A percentile compares a stretch with the other conserved stretches of the same genome.
phyloP scores from a whole-genome alignment of 2,888 invertebrate genomes.

The Tuberolachnus salignus region DNA sequence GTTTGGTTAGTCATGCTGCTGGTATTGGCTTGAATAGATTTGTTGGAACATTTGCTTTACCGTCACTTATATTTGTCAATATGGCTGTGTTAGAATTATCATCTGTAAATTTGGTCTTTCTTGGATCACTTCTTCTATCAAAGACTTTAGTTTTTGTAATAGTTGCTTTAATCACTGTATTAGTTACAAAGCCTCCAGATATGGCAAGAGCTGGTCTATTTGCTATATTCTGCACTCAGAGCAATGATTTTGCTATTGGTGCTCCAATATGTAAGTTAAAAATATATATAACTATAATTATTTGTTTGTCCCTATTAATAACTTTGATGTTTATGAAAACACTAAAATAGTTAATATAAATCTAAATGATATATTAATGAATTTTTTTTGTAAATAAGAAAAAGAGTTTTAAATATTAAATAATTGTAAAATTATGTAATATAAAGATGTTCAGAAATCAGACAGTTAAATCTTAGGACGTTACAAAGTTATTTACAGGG shows the following conservation, averaged over 20 bases:
- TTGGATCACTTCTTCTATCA: slow-evolving; percentile 82
- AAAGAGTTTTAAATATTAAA: too few relatives aligned
- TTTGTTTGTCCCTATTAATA: too few relatives aligned
- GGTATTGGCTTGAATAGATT: slow-evolving; percentile 90
- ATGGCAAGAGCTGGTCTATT: slow-evolving; percentile 86
- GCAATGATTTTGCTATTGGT: slow-evolving; percentile 96
- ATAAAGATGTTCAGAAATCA: too few relatives aligned
- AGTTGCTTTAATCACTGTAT: slow-evolving; percentile 77
- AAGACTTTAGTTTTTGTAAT: slow-evolving; percentile 84
- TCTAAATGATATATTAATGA: too few relatives aligned
- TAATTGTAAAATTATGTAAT: too few relatives aligned
- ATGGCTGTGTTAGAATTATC: slow-evolving; percentile 82
- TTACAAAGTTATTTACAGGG: too few relatives aligned
- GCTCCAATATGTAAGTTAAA: slow-evolving; percentile 83
- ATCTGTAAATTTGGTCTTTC: slow-evolving; percentile 88
- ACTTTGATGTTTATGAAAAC: too few relatives aligned
- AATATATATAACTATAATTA: background rate
- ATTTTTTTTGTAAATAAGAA: too few relatives aligned
- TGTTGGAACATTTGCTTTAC: slow-evolving; percentile 91
- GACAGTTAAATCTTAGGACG: too few relatives aligned
- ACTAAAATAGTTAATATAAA: too few relatives aligned
- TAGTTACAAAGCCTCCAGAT: slow-evolving; percentile 73
- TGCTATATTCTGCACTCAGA: slow-evolving; percentile 94
- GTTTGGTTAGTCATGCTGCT: slow-evolving; percentile 80
- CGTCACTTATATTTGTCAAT: slow-evolving; percentile 88